Conservation (phyloP, 2,113 vertebrate species). For the Okapia johnstoni region DNA sequence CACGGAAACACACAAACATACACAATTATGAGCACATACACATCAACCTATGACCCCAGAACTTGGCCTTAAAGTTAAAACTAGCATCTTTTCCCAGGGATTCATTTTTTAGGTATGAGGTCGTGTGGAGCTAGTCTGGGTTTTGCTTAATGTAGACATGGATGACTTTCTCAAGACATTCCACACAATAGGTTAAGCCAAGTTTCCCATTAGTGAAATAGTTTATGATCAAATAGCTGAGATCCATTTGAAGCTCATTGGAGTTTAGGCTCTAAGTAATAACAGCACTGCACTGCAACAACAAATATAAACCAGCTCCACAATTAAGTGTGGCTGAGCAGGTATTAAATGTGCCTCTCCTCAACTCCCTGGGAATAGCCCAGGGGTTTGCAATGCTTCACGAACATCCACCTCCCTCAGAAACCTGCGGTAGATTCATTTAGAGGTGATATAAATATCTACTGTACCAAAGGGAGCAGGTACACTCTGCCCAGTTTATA, state of each 20-base stretch:
- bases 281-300: not conserved
- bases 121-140: not conserved
- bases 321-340: not conserved
- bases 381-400: not conserved
- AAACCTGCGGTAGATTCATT: not conserved
- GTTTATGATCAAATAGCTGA: slow-evolving; percentile 31
- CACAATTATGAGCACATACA: not conserved
- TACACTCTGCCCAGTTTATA: not conserved
- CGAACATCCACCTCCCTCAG: not conserved
- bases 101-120: not conserved
- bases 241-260: not conserved
- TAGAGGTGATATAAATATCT: not conserved
- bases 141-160: slow-evolving; percentile 6
- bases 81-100: not conserved
- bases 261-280: not conserved
- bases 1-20: not conserved
- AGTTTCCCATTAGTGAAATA: slow-evolving; percentile 1
- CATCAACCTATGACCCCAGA: not conserved
- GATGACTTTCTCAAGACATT: slow-evolving; percentile 43
- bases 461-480: not conserved
- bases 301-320: slow-evolving; percentile 14
- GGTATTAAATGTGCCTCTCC: not conserved
- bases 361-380: not conserved
- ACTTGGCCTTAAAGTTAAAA: slow-evolving; percentile 51
- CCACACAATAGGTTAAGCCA: slow-evolving; percentile 30